These are phyloP conservation scores for Strigamia crassipes DNA, from an alignment of 2,888 invertebrate species.

Conservation along the genomic window DNA sequence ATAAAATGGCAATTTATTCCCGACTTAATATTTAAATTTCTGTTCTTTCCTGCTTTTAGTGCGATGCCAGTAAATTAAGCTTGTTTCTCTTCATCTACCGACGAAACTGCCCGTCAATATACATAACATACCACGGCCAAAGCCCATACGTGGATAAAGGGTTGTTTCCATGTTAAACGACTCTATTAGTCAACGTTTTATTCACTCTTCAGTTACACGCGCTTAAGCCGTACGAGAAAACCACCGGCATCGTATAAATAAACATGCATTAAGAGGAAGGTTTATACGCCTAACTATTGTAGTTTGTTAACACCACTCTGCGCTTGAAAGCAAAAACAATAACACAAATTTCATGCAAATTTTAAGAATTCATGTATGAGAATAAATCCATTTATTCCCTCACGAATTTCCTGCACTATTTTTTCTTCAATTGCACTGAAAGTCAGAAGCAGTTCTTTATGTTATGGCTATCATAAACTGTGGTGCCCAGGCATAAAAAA, in stretches of 20 bases:
- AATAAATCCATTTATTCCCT: too few relatives aligned
- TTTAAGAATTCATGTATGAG: neutral
- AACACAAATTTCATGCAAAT: neutral
- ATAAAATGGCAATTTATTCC: neutral
- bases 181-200: slow-evolving; percentile 32
- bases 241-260: slow-evolving; percentile 28
- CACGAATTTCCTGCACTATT: too few relatives aligned
- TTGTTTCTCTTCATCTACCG: neutral
- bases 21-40: neutral
- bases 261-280: slow-evolving; percentile 1
- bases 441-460: too few relatives aligned
- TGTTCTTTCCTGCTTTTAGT: neutral
- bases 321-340: neutral
- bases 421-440: too few relatives aligned
- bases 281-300: neutral
- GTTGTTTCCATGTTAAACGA: slow-evolving; percentile 20
- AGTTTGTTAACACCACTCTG: neutral
- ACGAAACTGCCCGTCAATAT: neutral
- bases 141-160: neutral
- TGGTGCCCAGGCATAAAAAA: too few relatives aligned
- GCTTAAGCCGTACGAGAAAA: neutral
- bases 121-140: neutral
- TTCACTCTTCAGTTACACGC: neutral
- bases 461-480: too few relatives aligned
- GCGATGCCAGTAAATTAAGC: neutral